Evolutionary conservation across 2,113 vertebrate genomes (phyloP), one percentile per base, ranked within the genome.

Genomic region (Scomber japonicus): DNA sequence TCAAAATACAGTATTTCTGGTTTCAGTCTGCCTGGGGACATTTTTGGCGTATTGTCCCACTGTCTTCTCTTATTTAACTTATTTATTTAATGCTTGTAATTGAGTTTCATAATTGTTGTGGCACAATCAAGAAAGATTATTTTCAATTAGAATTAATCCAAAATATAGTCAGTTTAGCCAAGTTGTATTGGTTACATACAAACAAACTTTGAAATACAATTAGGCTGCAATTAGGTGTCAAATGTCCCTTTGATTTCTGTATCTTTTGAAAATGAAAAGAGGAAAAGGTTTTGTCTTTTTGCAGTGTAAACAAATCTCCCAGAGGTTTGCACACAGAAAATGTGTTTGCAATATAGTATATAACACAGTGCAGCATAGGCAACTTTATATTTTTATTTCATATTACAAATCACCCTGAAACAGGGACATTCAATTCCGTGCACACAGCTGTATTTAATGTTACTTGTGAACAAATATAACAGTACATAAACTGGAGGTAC

Each of bases 301-400:
- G 45, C 14, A 27, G 21, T 17, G 17, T 13, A 46, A 48, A 50
- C 1, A 53, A 61, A 12, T 69, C 19, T 12, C 13, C 5, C 11
- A 61, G 53, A 10, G 3, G n/a, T 15, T 19, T 17, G 9, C 31
- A 35, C 16, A 71, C 21, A 63, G 21, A 21, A 45, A 40, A 40
- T 40, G 6, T 40, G 9, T 40, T 40, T 40, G 13, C 14, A 40
- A 8, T n/a, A 50, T 35, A 44, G 21, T 21, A 21, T 40, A 54
- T 1, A 14, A 45, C 7, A 40, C 50, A 50, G 3, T 10, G 5
- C 5, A 78, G 31, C 3, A 21, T 30, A 5, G 62, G 21, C 3
- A 5, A 13, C 31, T 49, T 59, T 4, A 44, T 17, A 16, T 48
- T 69, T 67, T 69, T 75, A 71, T 70, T 83, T 0, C 15, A 48